These are phyloP conservation scores for Cybosia mesomella DNA, from an alignment of 2,888 invertebrate genomes.

Conservation along the genomic window DNA sequence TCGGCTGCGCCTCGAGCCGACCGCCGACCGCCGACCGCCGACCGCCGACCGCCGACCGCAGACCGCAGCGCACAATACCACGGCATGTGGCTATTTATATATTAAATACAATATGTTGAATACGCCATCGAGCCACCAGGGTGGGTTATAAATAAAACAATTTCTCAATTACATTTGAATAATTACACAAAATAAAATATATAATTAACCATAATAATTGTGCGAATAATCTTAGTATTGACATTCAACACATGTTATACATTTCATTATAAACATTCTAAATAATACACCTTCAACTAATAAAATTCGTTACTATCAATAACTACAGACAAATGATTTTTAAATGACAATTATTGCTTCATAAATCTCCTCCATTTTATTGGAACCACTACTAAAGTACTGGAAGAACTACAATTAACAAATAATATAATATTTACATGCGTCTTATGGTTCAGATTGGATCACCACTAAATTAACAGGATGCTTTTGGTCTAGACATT, in stretches of 20 bases:
- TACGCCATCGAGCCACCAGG: slow-evolving; percentile 30
- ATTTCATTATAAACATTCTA: slow-evolving; percentile 53
- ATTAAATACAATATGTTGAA: slow-evolving; percentile 27
- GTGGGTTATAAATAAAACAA: slow-evolving; percentile 43
- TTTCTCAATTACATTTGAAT: slow-evolving; percentile 39
- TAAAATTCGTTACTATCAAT: slow-evolving; percentile 67
- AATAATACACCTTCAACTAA: slow-evolving; percentile 60
- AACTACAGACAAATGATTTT: slow-evolving; percentile 66
- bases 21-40: too few relatives aligned
- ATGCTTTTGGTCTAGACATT: not conserved
- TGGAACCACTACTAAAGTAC: slow-evolving; percentile 41
- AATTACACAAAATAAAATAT: slow-evolving; percentile 46
- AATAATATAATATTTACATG: slow-evolving; percentile 51
- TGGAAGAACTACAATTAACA: slow-evolving; percentile 67
- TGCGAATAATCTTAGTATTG: slow-evolving; percentile 63
- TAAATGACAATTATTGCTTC: slow-evolving; percentile 76
- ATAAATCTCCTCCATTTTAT: slow-evolving; percentile 65
- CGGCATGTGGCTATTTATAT: slow-evolving; percentile 24
- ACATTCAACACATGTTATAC: slow-evolving; percentile 64
- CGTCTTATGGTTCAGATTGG: slow-evolving; percentile 20
- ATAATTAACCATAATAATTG: slow-evolving; percentile 61
- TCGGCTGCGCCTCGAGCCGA: slow-evolving; percentile 19
- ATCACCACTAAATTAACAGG: slow-evolving; percentile 19
- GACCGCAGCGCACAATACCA: slow-evolving; percentile 3
- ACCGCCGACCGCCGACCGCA: too few relatives aligned